Percentiles rank a stretch among this genome's conserved stretches.
Evolutionary conservation across 1,140 invertebrate species (phyloP).

Genomic region (Physella acuta): DNA sequence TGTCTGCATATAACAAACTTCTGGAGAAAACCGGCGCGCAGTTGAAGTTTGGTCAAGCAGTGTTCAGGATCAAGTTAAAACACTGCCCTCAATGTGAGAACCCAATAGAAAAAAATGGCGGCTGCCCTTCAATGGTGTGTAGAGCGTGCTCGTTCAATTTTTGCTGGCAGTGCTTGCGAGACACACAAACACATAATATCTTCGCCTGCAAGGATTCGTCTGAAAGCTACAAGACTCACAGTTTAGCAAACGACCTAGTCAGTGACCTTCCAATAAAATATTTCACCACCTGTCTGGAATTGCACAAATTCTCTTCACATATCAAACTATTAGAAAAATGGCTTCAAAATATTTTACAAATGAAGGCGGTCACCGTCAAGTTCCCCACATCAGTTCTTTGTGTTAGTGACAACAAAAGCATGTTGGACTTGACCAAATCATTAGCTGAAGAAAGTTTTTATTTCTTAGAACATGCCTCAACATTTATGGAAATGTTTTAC

Average conservation of each 20-base stretch:
- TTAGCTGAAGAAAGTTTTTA: background rate
- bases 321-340: background rate
- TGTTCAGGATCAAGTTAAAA: background rate
- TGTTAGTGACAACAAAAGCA: too few species aligned
- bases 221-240: background rate
- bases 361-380: background rate
- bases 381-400: too few species aligned
- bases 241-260: background rate
- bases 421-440: too few species aligned
- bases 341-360: background rate
- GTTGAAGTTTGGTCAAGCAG: background rate
- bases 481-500: too few species aligned
- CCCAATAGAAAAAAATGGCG: slow-evolving; percentile 9
- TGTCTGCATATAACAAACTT: slow-evolving; percentile 18
- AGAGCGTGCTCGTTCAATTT: background rate
- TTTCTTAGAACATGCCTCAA: background rate
- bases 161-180: slow-evolving; percentile 10
- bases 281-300: background rate
- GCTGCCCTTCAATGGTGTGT: background rate
- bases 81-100: slow-evolving; percentile 7
- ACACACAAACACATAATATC: background rate
- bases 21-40: slow-evolving; percentile 1
- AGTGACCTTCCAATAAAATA: background rate
- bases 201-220: background rate
- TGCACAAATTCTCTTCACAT: background rate